Evolutionary conservation across 2,113 vertebrate species (phyloP), one percentile per base, ranked within the genome.

Genomic region (Fregata magnificens): DNA sequence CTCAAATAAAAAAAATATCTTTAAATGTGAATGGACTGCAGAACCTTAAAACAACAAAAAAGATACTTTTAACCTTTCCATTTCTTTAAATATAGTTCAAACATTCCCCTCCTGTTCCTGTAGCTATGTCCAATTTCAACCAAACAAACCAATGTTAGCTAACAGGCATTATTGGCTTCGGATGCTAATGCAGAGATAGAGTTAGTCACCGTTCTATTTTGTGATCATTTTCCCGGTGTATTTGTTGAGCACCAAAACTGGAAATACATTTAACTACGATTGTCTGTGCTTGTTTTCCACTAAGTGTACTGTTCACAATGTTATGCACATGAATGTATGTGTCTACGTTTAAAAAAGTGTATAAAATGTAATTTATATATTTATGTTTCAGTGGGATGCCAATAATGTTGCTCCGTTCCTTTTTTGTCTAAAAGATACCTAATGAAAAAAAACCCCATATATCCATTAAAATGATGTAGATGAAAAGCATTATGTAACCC

Each of bases 281-380:
- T 96, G 94, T 90, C 95, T 97, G 88, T 97, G 97, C 97, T 95
- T 97, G 91, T 85, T 96, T 96, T 97, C 89, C 90, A 95, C 88
- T 91, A 92, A 97, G 96, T 93, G 94, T 94, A 93, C 94, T 71
- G 90, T 96, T 96, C 72, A 83, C 88, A 38, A 93, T 94, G 79
- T 97, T 97, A 97, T 96, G 96, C 97, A 96, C 91, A 96, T 95
- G 97, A 95, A 97, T 96, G 86, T 96, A 96, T 97, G 96, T 98
- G 94, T 97, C 96, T 97, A 96, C 92, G 94, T 98, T 97, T 94
- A 93, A 97, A 91, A 81, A 95, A 95, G 82, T 97, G 97, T 97
- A 96, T 93, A 96, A 97, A 97, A 83, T 96, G 95, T 97, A 97
- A 96, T 97, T 97, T 97, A 94, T 97, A 96, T 97, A 95, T 98